A percentile compares a stretch with the other conserved stretches of the same genome.
Conservation (phyloP, 2,113 vertebrate genomes). For the Candoia aspera region DNA sequence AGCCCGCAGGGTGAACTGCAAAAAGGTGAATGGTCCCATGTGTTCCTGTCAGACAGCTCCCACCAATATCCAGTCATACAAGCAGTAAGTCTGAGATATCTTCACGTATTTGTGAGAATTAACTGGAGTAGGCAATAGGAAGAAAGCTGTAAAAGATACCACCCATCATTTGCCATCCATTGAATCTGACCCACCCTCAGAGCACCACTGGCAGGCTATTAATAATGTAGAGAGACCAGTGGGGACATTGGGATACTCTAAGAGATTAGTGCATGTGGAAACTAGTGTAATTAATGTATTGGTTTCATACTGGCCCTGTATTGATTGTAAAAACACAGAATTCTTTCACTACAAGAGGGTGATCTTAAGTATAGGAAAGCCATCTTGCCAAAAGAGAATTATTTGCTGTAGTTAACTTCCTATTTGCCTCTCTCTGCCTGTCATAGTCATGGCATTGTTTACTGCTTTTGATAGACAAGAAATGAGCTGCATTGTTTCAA, state of each 20-base stretch:
- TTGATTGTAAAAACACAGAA: slow-evolving; percentile 14
- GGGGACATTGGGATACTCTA: slow-evolving; percentile 12
- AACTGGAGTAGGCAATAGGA: neutral
- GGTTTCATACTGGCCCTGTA: slow-evolving; percentile 11
- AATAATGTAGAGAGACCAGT: slow-evolving; percentile 25
- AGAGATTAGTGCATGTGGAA: slow-evolving; percentile 32
- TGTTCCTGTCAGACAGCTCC: neutral
- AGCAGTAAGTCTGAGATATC: neutral
- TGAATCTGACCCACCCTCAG: slow-evolving; percentile 29
- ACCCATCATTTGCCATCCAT: neutral
- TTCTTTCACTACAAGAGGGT: neutral
- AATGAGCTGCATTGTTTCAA: neutral
- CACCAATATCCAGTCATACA: slow-evolving; percentile 13
- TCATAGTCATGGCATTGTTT: neutral
- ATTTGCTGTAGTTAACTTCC: neutral
- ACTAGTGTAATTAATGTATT: slow-evolving; percentile 55
- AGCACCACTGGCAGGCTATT: slow-evolving; percentile 14
- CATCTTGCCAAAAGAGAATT: neutral
- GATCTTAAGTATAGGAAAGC: neutral
- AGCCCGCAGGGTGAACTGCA: slow-evolving; percentile 6
- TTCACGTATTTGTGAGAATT: neutral
- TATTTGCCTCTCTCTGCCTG: accelerated
- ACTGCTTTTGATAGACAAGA: neutral
- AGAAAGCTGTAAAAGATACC: neutral
- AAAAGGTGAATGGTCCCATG: neutral